A percentile compares a stretch with the other conserved stretches of the same genome.
Evolutionary conservation across 1,140 invertebrate genomes (phyloP).

Genomic region (Anastrepha ludens): DNA sequence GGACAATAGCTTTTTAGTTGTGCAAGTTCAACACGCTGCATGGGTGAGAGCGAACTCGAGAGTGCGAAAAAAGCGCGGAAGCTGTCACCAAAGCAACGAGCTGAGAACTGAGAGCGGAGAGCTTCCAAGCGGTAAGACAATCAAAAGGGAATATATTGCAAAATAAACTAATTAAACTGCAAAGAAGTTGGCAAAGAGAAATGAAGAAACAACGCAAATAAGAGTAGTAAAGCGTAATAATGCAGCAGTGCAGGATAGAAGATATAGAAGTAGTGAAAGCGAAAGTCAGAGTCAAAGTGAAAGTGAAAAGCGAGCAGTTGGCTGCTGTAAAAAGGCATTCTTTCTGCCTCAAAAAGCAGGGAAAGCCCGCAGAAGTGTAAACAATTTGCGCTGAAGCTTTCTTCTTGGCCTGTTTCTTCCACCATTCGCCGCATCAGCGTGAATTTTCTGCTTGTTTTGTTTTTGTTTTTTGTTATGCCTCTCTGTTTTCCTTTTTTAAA

Average conservation of each 20-base stretch:
- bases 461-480: background rate
- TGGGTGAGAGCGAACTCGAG: background rate
- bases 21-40: background rate
- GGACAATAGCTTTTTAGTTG: constrained; percentile 28
- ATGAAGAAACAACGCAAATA: background rate
- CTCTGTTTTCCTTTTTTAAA: no score
- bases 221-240: background rate
- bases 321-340: background rate
- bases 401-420: no score
- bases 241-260: background rate
- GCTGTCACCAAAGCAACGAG: constrained; percentile 10
- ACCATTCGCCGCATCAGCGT: no score
- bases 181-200: background rate
- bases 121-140: background rate
- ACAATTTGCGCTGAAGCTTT: background rate
- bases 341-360: background rate
- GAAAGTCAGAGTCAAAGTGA: constrained; percentile 22
- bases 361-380: background rate
- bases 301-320: background rate
- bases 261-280: background rate
- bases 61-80: background rate
- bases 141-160: background rate
- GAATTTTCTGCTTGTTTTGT: background rate
- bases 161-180: background rate
- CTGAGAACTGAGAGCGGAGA: background rate